Percentiles rank a stretch among this genome's conserved stretches.
These are phyloP conservation scores for Eufriesea mexicana DNA, from an alignment of 1,140 invertebrate genomes.

Conservation along the genomic window DNA sequence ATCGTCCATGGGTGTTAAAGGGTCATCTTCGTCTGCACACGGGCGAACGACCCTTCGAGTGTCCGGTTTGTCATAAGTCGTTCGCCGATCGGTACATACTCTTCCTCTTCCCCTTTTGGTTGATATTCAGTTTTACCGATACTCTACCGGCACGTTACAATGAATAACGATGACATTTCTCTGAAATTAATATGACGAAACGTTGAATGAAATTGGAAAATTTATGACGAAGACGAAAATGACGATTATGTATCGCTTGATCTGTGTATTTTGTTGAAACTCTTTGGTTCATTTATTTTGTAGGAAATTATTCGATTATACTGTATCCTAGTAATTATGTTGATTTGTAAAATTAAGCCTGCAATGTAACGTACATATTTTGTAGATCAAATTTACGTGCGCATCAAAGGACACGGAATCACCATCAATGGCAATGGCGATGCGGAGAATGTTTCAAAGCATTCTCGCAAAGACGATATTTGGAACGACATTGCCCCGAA, in stretches of 20 bases:
- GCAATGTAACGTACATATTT: conserved; percentile 8
- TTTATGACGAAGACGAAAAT: no score
- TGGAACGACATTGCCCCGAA: conserved; percentile 87
- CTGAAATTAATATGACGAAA: no score
- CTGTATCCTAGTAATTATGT: neutral
- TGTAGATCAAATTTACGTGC: conserved; percentile 87
- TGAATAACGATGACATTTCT: no score
- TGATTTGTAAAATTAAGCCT: neutral
- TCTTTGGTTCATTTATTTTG: neutral
- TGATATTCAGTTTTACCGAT: neutral
- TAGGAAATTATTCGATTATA: neutral
- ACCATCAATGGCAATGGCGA: conserved; percentile 87
- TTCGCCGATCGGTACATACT: conserved; percentile 87
- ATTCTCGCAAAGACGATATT: conserved; percentile 88
- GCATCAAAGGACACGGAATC: conserved; percentile 87
- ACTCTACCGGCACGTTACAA: neutral
- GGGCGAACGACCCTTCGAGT: conserved; percentile 87
- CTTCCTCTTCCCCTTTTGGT: neutral
- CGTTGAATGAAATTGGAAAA: no score
- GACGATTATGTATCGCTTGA: no score
- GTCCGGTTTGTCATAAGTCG: conserved; percentile 87
- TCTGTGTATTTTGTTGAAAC: neutral
- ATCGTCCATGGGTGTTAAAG: conserved; percentile 87
- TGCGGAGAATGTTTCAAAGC: conserved; percentile 87
- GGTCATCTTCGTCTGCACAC: conserved; percentile 87